Evolutionary conservation across 2,888 invertebrate species (phyloP).

Genomic region (Eueremaeus valkanovi): DNA sequence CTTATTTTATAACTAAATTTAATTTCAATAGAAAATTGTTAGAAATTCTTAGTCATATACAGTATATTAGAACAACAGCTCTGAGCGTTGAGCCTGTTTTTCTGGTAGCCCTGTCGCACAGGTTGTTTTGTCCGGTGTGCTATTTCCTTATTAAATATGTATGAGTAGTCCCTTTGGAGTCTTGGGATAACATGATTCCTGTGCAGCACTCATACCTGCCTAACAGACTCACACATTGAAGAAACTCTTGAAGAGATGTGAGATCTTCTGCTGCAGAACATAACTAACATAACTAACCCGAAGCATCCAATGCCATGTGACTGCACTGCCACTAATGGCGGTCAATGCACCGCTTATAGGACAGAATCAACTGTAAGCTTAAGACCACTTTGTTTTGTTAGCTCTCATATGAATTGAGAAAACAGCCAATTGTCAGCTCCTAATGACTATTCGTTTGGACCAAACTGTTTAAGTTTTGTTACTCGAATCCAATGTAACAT

Average conservation of each 20-base stretch:
- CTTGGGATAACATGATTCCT: too few species aligned
- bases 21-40: too few species aligned
- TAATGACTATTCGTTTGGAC: too few species aligned
- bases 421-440: background rate
- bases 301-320: background rate
- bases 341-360: background rate
- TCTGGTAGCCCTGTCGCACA: background rate
- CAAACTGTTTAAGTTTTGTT: too few species aligned
- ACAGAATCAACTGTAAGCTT: constrained; percentile 1
- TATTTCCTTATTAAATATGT: constrained; percentile 20
- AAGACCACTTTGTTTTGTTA: background rate
- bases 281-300: constrained; percentile 4
- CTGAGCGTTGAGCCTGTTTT: background rate
- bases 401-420: background rate
- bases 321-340: background rate
- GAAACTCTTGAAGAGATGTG: constrained; percentile 3
- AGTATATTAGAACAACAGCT: too few species aligned
- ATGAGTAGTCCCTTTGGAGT: too few species aligned
- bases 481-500: too few species aligned
- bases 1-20: too few species aligned
- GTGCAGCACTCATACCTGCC: too few species aligned
- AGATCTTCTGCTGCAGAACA: background rate
- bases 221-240: too few species aligned
- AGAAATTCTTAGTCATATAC: too few species aligned
- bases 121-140: background rate